Conservation (phyloP, 1,140 invertebrate species). For the Dendrolimus kikuchii region DNA sequence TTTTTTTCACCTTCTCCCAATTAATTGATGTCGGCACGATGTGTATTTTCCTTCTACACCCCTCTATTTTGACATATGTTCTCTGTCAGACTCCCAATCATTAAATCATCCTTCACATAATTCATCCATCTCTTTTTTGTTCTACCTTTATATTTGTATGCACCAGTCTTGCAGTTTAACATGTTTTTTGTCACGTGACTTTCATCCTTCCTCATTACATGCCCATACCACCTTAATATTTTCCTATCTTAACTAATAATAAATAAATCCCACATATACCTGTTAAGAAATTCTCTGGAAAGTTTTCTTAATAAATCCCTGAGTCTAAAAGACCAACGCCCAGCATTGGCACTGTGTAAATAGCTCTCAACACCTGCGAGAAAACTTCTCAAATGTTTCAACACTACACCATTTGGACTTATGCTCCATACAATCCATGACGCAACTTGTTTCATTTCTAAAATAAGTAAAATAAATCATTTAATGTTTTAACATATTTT, state of each 20-base stretch:
- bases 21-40: no score
- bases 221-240: not conserved
- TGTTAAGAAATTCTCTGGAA: slow-evolving; percentile 49
- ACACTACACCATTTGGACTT: slow-evolving; percentile 73
- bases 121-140: no score
- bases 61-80: no score
- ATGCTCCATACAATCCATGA: slow-evolving; percentile 82
- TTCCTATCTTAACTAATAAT: not conserved
- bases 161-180: no score
- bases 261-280: slow-evolving; percentile 24
- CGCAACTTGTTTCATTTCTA: slow-evolving; percentile 74
- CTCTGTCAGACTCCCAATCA: no score
- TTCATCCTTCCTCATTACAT: not conserved
- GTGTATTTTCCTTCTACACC: no score
- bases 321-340: slow-evolving; percentile 81
- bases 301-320: slow-evolving; percentile 77
- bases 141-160: no score
- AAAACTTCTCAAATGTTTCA: slow-evolving; percentile 85
- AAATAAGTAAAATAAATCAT: no score
- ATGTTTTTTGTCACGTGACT: no score
- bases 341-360: slow-evolving; percentile 90
- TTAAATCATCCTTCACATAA: no score
- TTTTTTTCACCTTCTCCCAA: no score
- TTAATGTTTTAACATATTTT: no score
- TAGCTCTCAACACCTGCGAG: slow-evolving; percentile 90